phyloP scores from a whole-genome alignment of 2,888 invertebrate genomes.

The Diachrysia chrysitis region DNA sequence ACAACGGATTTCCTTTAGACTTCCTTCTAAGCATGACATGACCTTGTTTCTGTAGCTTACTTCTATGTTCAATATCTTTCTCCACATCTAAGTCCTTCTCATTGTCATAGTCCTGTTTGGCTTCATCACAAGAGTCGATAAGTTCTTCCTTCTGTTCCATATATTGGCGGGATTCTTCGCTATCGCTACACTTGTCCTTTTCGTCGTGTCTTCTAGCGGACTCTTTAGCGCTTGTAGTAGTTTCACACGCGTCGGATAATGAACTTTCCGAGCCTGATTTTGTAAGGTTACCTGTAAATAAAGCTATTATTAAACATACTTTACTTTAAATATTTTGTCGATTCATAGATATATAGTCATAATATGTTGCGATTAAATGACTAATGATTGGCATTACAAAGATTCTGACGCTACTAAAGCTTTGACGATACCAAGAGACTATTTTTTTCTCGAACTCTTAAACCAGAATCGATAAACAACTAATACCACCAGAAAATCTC shows the following conservation, averaged over 20 bases:
- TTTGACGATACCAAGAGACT: too few relatives aligned
- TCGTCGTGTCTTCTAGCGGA: slow-evolving; percentile 92
- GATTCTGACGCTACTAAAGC: too few relatives aligned
- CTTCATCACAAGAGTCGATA: slow-evolving; percentile 79
- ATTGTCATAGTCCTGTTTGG: slow-evolving; percentile 76
- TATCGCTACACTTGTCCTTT: slow-evolving; percentile 92
- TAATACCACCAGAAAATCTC: too few relatives aligned
- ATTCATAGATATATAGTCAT: too few relatives aligned
- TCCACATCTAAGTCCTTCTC: slow-evolving; percentile 76
- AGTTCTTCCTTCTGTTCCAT: slow-evolving; percentile 64
- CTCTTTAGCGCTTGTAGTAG: slow-evolving; percentile 91
- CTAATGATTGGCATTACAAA: too few relatives aligned
- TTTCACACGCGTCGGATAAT: slow-evolving; percentile 93
- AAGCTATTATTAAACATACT: too few relatives aligned
- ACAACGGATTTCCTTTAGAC: slow-evolving; percentile 91
- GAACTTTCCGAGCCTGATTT: slow-evolving; percentile 97
- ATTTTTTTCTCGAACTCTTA: too few relatives aligned
- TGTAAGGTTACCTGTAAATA: slow-evolving; percentile 80
- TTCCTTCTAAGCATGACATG: slow-evolving; percentile 90
- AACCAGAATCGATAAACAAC: too few relatives aligned
- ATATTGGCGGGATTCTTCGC: slow-evolving; percentile 81
- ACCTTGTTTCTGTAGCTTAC: slow-evolving; percentile 82
- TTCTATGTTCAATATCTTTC: slow-evolving; percentile 64
- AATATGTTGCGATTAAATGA: neutral
- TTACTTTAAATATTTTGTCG: too few relatives aligned